Evolutionary conservation across 2,113 vertebrate species (phyloP).

Genomic region (Onychostoma macrolepis): DNA sequence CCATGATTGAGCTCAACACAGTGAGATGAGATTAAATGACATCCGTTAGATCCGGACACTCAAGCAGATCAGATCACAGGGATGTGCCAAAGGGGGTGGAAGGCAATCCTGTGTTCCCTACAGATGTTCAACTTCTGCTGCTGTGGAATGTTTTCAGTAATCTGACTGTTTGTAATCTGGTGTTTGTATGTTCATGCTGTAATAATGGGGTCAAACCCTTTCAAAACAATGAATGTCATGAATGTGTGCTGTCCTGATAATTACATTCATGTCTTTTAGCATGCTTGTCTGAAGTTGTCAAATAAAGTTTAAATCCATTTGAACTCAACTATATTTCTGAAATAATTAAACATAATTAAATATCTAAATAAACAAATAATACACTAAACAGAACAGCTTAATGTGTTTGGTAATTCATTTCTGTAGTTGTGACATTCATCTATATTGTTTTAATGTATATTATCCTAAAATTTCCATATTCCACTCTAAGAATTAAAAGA

Average conservation of each 20-base stretch:
- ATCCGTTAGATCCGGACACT: neutral
- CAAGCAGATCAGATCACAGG: neutral
- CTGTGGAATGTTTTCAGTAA: conserved; percentile 11
- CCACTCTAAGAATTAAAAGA: neutral
- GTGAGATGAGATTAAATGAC: neutral
- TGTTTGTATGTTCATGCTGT: neutral
- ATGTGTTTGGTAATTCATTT: neutral
- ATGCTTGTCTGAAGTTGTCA: neutral
- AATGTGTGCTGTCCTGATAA: neutral
- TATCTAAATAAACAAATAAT: neutral
- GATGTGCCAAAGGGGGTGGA: neutral
- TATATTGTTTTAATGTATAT: no score
- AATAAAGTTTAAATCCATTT: neutral
- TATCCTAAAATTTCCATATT: no score
- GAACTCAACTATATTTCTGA: neutral
- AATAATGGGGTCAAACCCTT: conserved; percentile 38
- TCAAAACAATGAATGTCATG: neutral
- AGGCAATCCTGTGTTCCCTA: neutral
- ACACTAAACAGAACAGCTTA: neutral
- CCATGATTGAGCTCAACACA: neutral
- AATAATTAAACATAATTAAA: neutral
- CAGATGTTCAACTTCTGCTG: neutral
- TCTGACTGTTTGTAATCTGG: conserved; percentile 41
- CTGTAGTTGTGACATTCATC: neutral
- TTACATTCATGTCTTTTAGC: neutral